These are phyloP conservation scores for Nettapus auritus DNA, from an alignment of 2,113 vertebrate genomes.

Conservation along the genomic window DNA sequence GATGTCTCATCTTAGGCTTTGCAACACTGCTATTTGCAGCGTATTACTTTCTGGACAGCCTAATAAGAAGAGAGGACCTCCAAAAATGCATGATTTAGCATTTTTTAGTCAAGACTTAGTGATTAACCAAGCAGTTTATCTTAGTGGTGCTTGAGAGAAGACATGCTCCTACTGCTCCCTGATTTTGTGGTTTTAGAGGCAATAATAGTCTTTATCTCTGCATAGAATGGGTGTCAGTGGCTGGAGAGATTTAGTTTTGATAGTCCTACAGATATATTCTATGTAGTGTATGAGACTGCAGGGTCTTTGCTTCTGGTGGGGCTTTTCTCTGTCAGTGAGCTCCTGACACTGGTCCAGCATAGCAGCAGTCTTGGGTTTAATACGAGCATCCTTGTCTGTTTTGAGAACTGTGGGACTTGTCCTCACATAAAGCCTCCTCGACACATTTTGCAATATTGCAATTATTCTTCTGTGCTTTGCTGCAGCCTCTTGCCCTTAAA, in stretches of 20 bases:
- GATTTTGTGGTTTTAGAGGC: not conserved
- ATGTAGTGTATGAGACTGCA: not conserved
- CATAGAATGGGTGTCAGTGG: not conserved
- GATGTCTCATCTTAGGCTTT: not conserved
- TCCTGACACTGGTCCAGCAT: not conserved
- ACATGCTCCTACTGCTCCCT: not conserved
- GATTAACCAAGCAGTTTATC: not conserved
- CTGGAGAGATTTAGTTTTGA: not conserved
- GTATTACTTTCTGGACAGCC: not conserved
- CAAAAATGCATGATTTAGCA: not conserved
- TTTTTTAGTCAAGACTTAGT: not conserved
- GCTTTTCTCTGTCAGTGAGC: not conserved
- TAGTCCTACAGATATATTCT: not conserved
- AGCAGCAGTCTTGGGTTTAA: not conserved
- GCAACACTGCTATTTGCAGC: not conserved
- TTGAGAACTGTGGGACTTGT: not conserved
- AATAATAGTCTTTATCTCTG: not conserved
- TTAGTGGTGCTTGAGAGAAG: not conserved
- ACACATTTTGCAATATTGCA: not conserved
- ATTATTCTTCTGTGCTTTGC: not conserved
- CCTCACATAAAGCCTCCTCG: not conserved
- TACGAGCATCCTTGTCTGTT: not conserved
- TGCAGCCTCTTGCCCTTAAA: not conserved
- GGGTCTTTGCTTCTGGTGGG: not conserved
- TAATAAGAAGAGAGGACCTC: not conserved